Evolutionary conservation across 2,888 invertebrate species (phyloP).

Genomic region (Limulus polyphemus): DNA sequence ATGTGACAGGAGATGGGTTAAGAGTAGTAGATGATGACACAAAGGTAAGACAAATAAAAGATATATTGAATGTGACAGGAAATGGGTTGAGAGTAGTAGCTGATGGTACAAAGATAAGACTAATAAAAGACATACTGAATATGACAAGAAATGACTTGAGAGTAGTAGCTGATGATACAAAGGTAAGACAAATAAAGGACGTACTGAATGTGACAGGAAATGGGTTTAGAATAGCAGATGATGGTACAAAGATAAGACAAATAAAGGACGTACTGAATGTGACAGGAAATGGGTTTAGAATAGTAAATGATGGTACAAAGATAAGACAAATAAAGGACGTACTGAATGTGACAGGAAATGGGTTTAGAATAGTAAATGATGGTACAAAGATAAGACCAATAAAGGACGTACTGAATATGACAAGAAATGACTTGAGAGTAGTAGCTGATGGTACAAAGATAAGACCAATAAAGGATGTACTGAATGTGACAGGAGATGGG

Average conservation of each 20-base stretch:
- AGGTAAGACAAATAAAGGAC: no score
- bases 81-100: slow-evolving; percentile 94
- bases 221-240: slow-evolving; percentile 93
- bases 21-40: slow-evolving; percentile 98
- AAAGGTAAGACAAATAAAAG: slow-evolving; percentile 56
- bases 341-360: slow-evolving; percentile 89
- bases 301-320: slow-evolving; percentile 69
- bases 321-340: no score
- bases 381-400: slow-evolving; percentile 60
- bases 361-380: slow-evolving; percentile 85
- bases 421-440: slow-evolving; percentile 93
- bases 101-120: slow-evolving; percentile 55
- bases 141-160: slow-evolving; percentile 91
- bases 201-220: slow-evolving; percentile 81
- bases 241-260: slow-evolving; percentile 54
- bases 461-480: no score
- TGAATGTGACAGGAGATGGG: slow-evolving; percentile 88
- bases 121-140: no score
- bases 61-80: slow-evolving; percentile 81
- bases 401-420: no score
- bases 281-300: slow-evolving; percentile 92
- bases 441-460: slow-evolving; percentile 71
- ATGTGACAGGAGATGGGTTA: slow-evolving; percentile 86
- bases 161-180: slow-evolving; percentile 76
- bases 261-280: no score